Conservation (phyloP, 2,888 invertebrate genomes). For the Zygogramma bicolorata region DNA sequence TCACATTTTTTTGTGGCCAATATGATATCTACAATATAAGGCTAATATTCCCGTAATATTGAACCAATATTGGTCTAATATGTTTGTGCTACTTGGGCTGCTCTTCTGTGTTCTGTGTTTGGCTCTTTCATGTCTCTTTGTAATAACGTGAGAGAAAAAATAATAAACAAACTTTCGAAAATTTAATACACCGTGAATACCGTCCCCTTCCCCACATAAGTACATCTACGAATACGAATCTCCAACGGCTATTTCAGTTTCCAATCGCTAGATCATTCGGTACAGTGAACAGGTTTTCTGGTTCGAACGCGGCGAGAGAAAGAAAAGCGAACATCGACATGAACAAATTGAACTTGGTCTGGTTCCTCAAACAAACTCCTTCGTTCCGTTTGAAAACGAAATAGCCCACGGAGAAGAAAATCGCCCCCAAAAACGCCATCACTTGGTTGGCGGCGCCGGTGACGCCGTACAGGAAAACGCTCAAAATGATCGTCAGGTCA, state of each 20-base stretch:
- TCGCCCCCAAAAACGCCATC: slow-evolving; percentile 7
- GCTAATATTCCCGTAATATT: no score
- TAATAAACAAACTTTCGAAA: no score
- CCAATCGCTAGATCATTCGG: not conserved
- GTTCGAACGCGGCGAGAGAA: slow-evolving; percentile 28
- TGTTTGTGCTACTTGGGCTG: no score
- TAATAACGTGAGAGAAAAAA: no score
- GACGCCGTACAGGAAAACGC: slow-evolving; percentile 18
- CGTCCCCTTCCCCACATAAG: no score
- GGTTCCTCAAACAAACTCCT: slow-evolving; percentile 22
- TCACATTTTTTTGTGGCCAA: no score
- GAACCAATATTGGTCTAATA: no score
- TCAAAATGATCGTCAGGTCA: slow-evolving; percentile 47
- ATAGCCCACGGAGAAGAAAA: slow-evolving; percentile 19
- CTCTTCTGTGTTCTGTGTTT: no score
- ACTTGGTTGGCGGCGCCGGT: slow-evolving; percentile 10
- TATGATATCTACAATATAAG: no score
- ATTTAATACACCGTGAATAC: not conserved
- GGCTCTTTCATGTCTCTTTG: no score
- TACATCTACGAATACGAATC: no score
- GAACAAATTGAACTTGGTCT: slow-evolving; percentile 22
- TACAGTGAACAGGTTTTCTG: not conserved
- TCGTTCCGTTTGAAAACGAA: slow-evolving; percentile 25
- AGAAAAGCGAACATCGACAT: slow-evolving; percentile 26
- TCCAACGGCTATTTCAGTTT: not conserved